Base-by-base conservation (phyloP, 1,140 invertebrate species). In the Heliconius hewitsoni region DNA sequence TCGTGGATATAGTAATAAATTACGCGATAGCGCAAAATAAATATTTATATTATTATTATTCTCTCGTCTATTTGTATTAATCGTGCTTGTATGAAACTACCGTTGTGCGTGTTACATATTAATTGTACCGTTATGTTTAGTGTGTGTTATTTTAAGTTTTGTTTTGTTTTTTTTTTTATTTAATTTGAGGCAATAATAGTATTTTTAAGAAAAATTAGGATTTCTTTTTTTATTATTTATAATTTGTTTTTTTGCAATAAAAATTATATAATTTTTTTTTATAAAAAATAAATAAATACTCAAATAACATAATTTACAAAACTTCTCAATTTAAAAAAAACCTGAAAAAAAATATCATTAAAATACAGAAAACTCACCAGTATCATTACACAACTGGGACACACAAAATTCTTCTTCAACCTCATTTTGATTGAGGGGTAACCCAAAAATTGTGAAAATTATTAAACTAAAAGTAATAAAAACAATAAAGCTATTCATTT, bases 401-500 rank as follows among this genome's bases (percentile, higher is more conserved):
- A 27, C 71, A 77, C 75, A 73, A 27, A 72, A 1, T 8, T 72
- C 18, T 9, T 39, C 34, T 13, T 72, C 71, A 8, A 39, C 30
- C 57, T 34, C 8, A 11, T 55, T 37, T 6, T 50, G 39, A 30
- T 57, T 71, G 8, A 46, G 23, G 13, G 71, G 71, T 23, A 71
- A 18, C 2, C 71, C 60, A 16, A 66, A 66, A 30, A 66, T 66
- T 27, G 27, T 66, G 9, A 66, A 27, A 16, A 66, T 23, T 66
- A 66, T 3, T 11, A 66, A 66, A 30, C 9, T 66, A 27, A 66
- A 30, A 30, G 9, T 66, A 30, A 30, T 27, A 23, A 66, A 30
- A 66, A 42, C 18, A 34, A 37, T n/a, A 8, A 57, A 57, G n/a
- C 18, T 77, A 23, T 80, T 74, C 79, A 80, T 81, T 77, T 81